A percentile compares a stretch with the other conserved stretches of the same genome.
Evolutionary conservation across 37 sponge, comb jelly and placozoan species (phyloP).

Genomic region (Amphimedon queenslandica): DNA sequence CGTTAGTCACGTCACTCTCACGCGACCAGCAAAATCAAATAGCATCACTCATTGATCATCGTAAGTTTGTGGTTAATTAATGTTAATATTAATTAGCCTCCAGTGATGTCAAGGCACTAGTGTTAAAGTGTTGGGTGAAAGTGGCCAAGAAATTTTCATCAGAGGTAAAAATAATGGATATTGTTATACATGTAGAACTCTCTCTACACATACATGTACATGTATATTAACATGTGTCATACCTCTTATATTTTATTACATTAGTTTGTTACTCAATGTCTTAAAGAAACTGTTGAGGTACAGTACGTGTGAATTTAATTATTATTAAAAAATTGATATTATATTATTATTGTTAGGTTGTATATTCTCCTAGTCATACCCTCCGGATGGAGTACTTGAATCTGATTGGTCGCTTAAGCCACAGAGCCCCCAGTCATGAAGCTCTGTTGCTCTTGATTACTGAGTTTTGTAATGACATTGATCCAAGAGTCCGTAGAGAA

Average conservation of each 20-base stretch:
- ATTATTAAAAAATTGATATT: not conserved
- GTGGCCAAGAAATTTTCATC: not conserved
- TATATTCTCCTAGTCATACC: constrained; percentile 36
- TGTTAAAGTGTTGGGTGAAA: not conserved
- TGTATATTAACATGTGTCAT: no score
- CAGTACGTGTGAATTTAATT: not conserved
- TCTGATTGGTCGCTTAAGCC: constrained; percentile 59
- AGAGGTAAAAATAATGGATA: constrained; percentile 9
- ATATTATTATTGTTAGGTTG: not conserved
- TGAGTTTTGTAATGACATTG: constrained; percentile 39
- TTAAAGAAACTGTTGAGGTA: constrained; percentile 1
- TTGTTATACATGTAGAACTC: not conserved
- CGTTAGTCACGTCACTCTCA: not conserved
- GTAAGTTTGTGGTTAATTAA: constrained; percentile 6
- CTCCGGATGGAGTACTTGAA: constrained; percentile 58
- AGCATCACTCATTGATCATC: constrained; percentile 23
- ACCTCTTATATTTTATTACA: no score
- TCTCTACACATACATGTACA: not conserved
- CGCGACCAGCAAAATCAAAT: constrained; percentile 7
- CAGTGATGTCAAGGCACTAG: not conserved
- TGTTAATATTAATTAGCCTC: not conserved
- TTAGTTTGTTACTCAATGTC: not conserved
- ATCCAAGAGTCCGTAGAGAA: constrained; percentile 60
- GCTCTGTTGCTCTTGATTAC: constrained; percentile 30
- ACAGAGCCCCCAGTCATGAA: constrained; percentile 11